Conservation (phyloP, 35 echinoderm and acorn worm genomes). For the Amphiura filiformis region DNA sequence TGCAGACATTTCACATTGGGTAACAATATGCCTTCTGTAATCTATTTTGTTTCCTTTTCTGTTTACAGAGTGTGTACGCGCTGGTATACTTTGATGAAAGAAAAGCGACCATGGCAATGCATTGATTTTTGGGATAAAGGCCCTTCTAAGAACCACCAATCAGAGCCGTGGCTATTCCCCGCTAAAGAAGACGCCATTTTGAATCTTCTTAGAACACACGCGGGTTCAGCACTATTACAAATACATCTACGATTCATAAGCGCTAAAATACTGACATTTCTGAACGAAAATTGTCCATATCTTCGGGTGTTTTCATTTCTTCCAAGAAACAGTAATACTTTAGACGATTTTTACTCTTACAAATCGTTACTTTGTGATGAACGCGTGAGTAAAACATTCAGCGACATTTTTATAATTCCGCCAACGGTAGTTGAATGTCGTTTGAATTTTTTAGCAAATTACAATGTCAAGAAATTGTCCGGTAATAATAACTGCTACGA, state of each 20-base stretch:
- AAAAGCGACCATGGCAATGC: background rate
- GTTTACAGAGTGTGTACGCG: background rate
- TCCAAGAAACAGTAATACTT: background rate
- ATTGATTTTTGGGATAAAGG: background rate
- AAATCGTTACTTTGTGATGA: background rate
- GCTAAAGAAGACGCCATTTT: background rate
- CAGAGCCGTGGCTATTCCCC: background rate
- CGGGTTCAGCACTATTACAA: background rate
- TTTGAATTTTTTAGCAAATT: background rate
- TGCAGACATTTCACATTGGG: too few species aligned
- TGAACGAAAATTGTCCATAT: background rate
- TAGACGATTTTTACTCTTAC: background rate
- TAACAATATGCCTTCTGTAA: too few species aligned
- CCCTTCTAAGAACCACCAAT: background rate
- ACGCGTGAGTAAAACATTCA: background rate
- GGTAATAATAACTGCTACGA: background rate
- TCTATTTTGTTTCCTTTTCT: too few species aligned
- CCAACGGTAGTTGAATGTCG: background rate
- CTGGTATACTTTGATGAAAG: background rate
- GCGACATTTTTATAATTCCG: background rate
- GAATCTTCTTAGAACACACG: background rate
- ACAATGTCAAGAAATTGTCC: background rate
- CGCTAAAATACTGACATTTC: background rate
- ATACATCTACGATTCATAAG: background rate
- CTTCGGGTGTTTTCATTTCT: background rate